Conservation (phyloP, 92 coral and sea anemone species). For the Virgularia gustaviana region DNA sequence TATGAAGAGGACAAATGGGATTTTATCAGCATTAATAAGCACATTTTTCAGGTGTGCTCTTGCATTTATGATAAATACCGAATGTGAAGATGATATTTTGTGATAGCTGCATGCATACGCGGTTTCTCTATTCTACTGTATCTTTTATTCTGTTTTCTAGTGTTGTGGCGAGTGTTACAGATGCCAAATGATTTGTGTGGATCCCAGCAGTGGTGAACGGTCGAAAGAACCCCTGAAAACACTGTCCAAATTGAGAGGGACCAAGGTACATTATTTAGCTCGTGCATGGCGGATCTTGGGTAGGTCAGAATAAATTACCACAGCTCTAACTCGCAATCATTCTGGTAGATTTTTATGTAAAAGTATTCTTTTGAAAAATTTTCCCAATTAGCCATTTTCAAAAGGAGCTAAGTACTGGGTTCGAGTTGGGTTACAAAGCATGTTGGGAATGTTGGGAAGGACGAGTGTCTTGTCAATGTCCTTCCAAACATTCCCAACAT, state of each 20-base stretch:
- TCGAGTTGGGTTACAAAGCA: too few relatives aligned
- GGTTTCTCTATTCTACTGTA: not conserved
- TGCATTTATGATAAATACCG: not conserved
- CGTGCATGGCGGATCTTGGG: not conserved
- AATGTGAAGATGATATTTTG: too few relatives aligned
- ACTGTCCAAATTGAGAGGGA: constrained; percentile 66
- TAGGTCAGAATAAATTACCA: too few relatives aligned
- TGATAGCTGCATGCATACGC: not conserved
- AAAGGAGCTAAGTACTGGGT: too few relatives aligned
- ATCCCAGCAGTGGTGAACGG: constrained; percentile 72
- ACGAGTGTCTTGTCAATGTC: too few relatives aligned
- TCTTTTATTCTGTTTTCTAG: constrained; percentile 19
- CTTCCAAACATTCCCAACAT: too few relatives aligned
- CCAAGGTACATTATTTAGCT: constrained; percentile 56
- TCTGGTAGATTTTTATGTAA: not conserved
- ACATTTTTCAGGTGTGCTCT: constrained; percentile 58
- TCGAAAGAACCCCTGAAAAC: constrained; percentile 75
- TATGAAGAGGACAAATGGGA: constrained; percentile 79
- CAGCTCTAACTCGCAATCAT: too few relatives aligned
- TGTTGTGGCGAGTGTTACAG: constrained; percentile 81
- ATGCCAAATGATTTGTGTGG: constrained; percentile 90
- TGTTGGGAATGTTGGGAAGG: too few relatives aligned
- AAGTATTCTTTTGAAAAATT: too few relatives aligned
- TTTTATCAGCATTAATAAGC: constrained; percentile 57
- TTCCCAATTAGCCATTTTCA: too few relatives aligned